Evolutionary conservation across 2,888 invertebrate genomes (phyloP), one percentile per base, ranked within the genome.

Genomic region (Panzeria rudis): DNA sequence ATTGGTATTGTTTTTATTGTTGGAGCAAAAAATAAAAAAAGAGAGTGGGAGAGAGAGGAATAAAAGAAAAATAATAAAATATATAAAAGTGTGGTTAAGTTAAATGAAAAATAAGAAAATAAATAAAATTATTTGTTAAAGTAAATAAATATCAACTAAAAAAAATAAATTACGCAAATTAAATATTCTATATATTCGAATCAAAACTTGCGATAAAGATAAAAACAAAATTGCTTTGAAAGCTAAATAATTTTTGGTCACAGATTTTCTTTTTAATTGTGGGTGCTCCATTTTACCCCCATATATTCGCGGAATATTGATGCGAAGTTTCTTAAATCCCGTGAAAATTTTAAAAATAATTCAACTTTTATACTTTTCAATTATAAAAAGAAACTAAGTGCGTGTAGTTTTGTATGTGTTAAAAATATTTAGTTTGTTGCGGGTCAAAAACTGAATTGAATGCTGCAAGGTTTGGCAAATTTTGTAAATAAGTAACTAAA

Each of bases 31-130:
- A 71, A 61, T 35, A 59, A 77, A 44, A 7, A 35, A 44, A 9
- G 38, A 38, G 25, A 35, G 41, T 20, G 83, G 86, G 59, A 76
- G 77, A 77, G 56, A 73, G 35, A 44, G 72, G 54, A 62, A 68
- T 56, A 68, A 71, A 54, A 59, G 71, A 50, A 80, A 54, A 73
- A 77, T 69, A 77, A 75, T 71, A 41, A 84, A 85, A 59, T 35
- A 62, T n/a, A 72, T n/a, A 80, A 84, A 88, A 86, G 87, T 88
- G 85, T 86, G 88, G 87, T 87, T 87, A 87, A 86, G 83, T 84
- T 75, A 61, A 81, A 73, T 52, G 29, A 44, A 84, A 86, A 82
- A 29, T 2, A 5, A 29, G 5, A 29, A 35, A 38, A 77, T 80
- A 84, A 84, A 64, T 73, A 44, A 35, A 73, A 75, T 84, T 76